Conservation (phyloP, 1,140 invertebrate species). For the Tyrophagus putrescentiae region DNA sequence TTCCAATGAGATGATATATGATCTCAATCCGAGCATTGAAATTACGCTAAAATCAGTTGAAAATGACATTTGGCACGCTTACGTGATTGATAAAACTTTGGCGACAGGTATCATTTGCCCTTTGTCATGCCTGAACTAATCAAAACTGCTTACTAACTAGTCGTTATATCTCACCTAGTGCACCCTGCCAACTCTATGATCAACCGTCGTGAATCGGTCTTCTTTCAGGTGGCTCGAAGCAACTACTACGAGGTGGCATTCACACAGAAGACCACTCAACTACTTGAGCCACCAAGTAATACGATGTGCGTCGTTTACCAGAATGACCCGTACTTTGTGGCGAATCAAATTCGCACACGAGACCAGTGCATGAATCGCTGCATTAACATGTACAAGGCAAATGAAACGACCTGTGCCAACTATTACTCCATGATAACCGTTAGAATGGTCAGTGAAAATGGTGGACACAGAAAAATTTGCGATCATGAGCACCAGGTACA, state of each 20-base stretch:
- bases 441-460: background rate
- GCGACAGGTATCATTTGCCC: too few relatives aligned
- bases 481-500: background rate
- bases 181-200: constrained; percentile 1
- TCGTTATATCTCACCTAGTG: too few relatives aligned
- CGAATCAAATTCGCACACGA: background rate
- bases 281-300: background rate
- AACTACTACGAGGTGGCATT: background rate
- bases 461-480: background rate
- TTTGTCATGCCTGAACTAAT: background rate
- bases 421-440: background rate
- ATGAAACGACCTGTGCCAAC: background rate
- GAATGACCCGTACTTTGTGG: background rate
- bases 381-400: background rate
- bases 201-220: background rate
- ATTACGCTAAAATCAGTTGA: background rate
- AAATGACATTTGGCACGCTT: background rate
- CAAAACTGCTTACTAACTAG: background rate
- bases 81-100: background rate
- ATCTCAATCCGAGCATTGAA: constrained; percentile 1
- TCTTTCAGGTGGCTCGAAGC: background rate
- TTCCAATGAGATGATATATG: background rate
- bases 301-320: background rate
- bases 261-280: constrained; percentile 2
- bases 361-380: background rate